Evolutionary conservation across 2,797 vertebrate genomes (phyloP).

Genomic region (Ibycter americanus): DNA sequence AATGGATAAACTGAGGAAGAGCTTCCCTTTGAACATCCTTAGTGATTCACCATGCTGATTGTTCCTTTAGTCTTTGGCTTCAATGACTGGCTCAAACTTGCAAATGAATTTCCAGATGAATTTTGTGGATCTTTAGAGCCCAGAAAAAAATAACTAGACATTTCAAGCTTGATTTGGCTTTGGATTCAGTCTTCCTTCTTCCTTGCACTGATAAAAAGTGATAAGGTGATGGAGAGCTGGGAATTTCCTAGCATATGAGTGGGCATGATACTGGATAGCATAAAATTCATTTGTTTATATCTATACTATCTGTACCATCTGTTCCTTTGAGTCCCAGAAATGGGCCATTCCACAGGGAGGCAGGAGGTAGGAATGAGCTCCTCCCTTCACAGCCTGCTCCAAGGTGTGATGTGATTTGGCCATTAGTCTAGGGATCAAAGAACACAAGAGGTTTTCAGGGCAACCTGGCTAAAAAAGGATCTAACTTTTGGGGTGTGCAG

Average conservation of each 20-base stretch:
- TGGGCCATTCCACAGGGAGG: background rate
- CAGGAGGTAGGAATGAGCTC: background rate
- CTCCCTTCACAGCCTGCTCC: background rate
- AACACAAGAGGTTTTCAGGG: background rate
- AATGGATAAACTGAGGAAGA: conserved; percentile 7
- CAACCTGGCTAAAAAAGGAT: background rate
- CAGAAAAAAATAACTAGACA: background rate
- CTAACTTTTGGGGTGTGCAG: background rate
- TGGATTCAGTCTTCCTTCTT: background rate
- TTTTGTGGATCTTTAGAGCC: background rate
- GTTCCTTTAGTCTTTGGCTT: background rate
- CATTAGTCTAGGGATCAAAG: background rate
- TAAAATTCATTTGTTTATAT: background rate
- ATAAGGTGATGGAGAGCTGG: background rate
- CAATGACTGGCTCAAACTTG: background rate
- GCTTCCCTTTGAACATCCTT: background rate
- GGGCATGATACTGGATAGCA: background rate
- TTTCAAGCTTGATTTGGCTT: background rate
- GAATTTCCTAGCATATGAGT: background rate
- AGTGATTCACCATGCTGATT: background rate
- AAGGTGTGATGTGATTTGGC: background rate
- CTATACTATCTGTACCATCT: background rate
- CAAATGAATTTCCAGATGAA: background rate
- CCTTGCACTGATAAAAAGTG: background rate
- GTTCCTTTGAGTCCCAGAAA: background rate